phyloP scores from a whole-genome alignment of 2,797 vertebrate species.

The Aphelocoma californica region DNA sequence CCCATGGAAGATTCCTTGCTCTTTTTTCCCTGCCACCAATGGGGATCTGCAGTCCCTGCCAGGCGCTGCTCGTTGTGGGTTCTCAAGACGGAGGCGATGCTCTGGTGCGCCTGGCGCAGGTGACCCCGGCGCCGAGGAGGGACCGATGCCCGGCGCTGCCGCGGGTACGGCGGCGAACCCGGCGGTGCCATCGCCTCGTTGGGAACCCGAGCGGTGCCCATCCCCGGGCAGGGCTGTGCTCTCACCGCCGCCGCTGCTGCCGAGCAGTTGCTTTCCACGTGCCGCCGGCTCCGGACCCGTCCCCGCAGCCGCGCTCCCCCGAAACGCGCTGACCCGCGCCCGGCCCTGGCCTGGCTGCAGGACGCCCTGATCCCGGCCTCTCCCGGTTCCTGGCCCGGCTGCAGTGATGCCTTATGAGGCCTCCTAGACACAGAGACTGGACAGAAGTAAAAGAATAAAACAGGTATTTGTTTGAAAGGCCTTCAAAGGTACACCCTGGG shows the following conservation, averaged over 20 bases:
- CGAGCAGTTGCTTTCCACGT: not conserved
- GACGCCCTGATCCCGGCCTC: not conserved
- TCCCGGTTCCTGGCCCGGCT: not conserved
- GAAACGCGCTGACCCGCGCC: not conserved
- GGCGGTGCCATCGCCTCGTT: not conserved
- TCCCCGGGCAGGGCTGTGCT: too few relatives aligned
- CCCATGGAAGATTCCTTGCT: not conserved
- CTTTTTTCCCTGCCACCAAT: too few relatives aligned
- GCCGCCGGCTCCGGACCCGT: not conserved
- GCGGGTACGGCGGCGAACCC: not conserved
- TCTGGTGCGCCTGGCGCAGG: not conserved
- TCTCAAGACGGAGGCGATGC: not conserved
- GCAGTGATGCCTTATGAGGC: too few relatives aligned
- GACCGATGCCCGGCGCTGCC: not conserved
- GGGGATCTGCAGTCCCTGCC: not conserved
- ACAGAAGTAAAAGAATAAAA: too few relatives aligned
- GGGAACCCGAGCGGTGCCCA: not conserved
- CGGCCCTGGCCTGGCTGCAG: not conserved
- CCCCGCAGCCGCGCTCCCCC: not conserved
- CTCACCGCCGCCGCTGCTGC: not conserved
- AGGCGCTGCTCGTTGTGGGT: not conserved
- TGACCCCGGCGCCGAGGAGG: not conserved
- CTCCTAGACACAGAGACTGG: too few relatives aligned
- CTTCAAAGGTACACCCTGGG: too few relatives aligned
- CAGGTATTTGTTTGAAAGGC: too few relatives aligned